Evolutionary conservation across 2,797 vertebrate genomes (phyloP), one percentile per base, ranked within the genome.

Genomic region (Choloepus didactylus): DNA sequence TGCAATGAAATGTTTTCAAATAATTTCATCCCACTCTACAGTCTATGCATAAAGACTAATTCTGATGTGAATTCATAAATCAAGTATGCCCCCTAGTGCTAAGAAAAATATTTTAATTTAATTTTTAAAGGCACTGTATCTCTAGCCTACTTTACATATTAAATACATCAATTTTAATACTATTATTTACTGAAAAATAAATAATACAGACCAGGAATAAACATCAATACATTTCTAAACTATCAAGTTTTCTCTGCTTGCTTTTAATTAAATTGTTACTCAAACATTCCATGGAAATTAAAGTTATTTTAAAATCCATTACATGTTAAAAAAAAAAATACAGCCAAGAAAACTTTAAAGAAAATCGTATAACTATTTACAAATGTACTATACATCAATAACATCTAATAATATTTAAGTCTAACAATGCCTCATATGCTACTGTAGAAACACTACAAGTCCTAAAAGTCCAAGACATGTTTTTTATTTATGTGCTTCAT

Each of bases 81-180:
- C 94, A 41, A 93, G 96, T 97, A 97, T 98, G 98, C 98, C 98
- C 98, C 97, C 98, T 98, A 97, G 98, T 96, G 98, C 87, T 97
- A 92, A 96, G 94, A 95, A 95, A 31, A 5, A 87, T 1, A 92
- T 51, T 70, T 76, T 35, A 93, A 85, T 96, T 89, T 89, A 70
- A 75, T 80, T 46, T 23, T 83, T 73, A 76, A 79, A 83, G 46
- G 23, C 69, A 83, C 27, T 29, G 9, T 73, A 92, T 59, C 38
- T 14, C 75, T 76, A 90, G 75, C 18, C 67, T 54, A 95, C 6
- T 29, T 83, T 67, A 70, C n/a, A 41, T 38, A 77, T 75, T 73
- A 90, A 87, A 84, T 60, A 96, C 6, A 19, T 35, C 77, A 16
- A 79, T 67, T 69, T 69, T 87, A 89, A 83, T 67, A 84, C 3